A percentile compares a stretch with the other conserved stretches of the same genome.
Conservation (phyloP, 1,140 invertebrate species). For the Artemia franciscana region DNA sequence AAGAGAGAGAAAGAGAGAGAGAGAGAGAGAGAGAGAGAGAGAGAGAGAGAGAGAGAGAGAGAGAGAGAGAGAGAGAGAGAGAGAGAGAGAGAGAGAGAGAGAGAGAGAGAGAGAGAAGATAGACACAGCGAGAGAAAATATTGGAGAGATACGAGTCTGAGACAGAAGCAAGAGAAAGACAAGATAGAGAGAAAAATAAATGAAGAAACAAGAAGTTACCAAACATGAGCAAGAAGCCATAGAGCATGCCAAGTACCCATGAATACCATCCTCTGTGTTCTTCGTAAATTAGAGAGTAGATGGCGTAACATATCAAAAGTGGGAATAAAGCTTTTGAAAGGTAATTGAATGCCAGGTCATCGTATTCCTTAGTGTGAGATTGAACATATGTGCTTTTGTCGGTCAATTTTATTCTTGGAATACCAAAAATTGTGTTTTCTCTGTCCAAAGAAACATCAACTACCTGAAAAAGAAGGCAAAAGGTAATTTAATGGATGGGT, state of each 20-base stretch:
- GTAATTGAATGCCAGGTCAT: constrained; percentile 86
- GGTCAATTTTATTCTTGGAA: constrained; percentile 52
- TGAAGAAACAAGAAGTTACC: constrained; percentile 26
- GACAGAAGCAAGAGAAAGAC: no score
- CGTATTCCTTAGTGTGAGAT: constrained; percentile 83
- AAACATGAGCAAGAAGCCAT: constrained; percentile 93
- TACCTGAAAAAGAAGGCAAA: constrained; percentile 22
- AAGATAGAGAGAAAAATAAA: constrained; percentile 13
- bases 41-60: no score
- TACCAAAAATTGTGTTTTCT: constrained; percentile 42
- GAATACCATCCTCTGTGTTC: constrained; percentile 98
- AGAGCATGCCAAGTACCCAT: constrained; percentile 69
- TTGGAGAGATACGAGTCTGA: no score
- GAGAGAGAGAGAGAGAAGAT: no score
- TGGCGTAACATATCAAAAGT: constrained; percentile 64
- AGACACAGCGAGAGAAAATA: no score
- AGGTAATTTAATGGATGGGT: no score
- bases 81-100: no score
- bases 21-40: no score
- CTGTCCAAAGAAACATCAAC: constrained; percentile 57
- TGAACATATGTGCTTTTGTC: constrained; percentile 94
- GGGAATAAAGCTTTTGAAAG: constrained; percentile 89
- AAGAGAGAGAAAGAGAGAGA: no score
- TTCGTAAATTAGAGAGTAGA: constrained; percentile 88
- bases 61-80: no score